Evolutionary conservation across 2,888 invertebrate genomes (phyloP).

Genomic region (Eupithecia inturbata): DNA sequence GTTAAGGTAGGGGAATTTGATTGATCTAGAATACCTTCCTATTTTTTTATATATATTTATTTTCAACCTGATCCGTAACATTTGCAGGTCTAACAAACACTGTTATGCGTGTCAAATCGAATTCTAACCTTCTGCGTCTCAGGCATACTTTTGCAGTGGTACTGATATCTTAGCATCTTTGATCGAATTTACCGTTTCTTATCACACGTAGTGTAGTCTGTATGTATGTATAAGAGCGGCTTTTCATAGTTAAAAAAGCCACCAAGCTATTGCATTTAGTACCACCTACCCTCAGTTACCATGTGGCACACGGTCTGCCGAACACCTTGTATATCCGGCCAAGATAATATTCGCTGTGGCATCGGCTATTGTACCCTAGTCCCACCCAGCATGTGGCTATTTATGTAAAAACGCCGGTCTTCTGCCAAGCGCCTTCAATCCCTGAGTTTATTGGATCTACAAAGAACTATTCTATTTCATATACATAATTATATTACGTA

Average conservation of each 20-base stretch:
- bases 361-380: background rate
- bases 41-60: too few relatives aligned
- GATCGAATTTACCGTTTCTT: background rate
- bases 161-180: background rate
- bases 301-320: too few relatives aligned
- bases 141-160: background rate
- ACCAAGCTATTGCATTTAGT: too few relatives aligned
- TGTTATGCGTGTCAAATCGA: background rate
- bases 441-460: conserved; percentile 37
- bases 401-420: conserved; percentile 22
- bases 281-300: too few relatives aligned
- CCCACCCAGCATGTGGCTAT: conserved; percentile 34
- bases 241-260: too few relatives aligned
- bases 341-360: background rate
- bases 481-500: conserved; percentile 35
- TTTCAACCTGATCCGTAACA: background rate
- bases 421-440: conserved; percentile 29
- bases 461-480: conserved; percentile 42
- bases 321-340: too few relatives aligned
- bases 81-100: background rate
- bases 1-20: background rate
- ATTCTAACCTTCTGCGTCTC: background rate
- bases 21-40: background rate
- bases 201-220: background rate
- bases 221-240: too few relatives aligned